Conservation (phyloP, 2,797 vertebrate species). For the Streptopelia turtur region DNA sequence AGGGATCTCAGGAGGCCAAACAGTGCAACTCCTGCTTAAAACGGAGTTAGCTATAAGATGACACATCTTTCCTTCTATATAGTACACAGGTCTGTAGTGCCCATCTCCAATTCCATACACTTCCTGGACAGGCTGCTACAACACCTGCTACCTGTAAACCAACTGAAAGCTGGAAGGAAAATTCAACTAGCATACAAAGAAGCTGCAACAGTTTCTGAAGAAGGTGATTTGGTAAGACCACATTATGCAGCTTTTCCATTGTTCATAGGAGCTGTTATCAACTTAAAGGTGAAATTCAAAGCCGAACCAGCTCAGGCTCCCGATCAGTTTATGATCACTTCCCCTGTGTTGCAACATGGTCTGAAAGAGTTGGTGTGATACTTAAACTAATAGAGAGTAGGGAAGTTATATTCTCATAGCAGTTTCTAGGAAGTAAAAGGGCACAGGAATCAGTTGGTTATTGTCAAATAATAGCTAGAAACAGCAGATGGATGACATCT, state of each 20-base stretch:
- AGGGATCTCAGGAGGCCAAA: neutral
- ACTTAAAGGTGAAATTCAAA: neutral
- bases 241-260: neutral
- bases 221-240: neutral
- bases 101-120: neutral
- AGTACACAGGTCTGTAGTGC: neutral
- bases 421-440: neutral
- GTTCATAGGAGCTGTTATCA: neutral
- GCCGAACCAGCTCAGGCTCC: neutral
- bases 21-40: neutral
- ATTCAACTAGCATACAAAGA: neutral
- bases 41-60: neutral
- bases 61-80: neutral
- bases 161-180: neutral
- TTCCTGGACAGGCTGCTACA: neutral
- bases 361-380: neutral
- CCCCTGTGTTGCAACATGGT: neutral
- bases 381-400: neutral
- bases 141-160: neutral
- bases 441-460: neutral
- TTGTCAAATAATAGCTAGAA: neutral
- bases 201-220: neutral
- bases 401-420: neutral
- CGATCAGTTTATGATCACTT: neutral
- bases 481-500: neutral